Evolutionary conservation across 2,888 invertebrate species (phyloP), one percentile per base, ranked within the genome.

Genomic region (Agonopterix alstromeriana): DNA sequence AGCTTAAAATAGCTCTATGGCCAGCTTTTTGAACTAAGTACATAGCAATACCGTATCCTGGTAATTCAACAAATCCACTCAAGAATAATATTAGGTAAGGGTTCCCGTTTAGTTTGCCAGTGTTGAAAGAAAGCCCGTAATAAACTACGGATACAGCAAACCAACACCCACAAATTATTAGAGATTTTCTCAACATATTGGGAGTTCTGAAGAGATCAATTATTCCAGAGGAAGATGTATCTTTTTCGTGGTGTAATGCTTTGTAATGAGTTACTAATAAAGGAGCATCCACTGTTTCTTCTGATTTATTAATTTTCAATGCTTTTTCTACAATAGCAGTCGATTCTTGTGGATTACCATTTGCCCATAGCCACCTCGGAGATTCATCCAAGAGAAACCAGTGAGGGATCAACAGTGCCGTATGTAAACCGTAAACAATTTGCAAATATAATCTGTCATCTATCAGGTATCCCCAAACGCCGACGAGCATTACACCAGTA

Each of bases 301-400:
- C 81, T 7, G 90, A 91, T 27, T 91, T 90, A 67, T 96, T 96
- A 52, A 92, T 91, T 72, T 91, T 92, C 11, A 95, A 74, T 1
- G 93, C 96, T 67, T 92, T 94, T 54, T 92, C 90, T 42, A 95
- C 90, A 53, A 96, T 94, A 7, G 90, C 90, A 0, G 95, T 90
- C 0, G 95, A 93, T 73, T 96, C 95, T 10, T 90, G 85, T 1
- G 91, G 89, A 14, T 93, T 90, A 1, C 95, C 96, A 70, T 96
- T 94, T 4, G 93, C 91, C 96, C 96, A 96, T 2, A 96, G 82
- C 96, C 96, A 97, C 53, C 96, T 90, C 0, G 96, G 95, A 35
- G 96, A 96, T 79, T 97, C 96, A 62, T 96, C 96, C 91, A 97
- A 93, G 17, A 95, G 66, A 91, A 96, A 93, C 93, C 94, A 95